A percentile compares a stretch with the other conserved stretches of the same genome.
Evolutionary conservation across 1,140 invertebrate species (phyloP).

Genomic region (Drosophila sulfurigaster): DNA sequence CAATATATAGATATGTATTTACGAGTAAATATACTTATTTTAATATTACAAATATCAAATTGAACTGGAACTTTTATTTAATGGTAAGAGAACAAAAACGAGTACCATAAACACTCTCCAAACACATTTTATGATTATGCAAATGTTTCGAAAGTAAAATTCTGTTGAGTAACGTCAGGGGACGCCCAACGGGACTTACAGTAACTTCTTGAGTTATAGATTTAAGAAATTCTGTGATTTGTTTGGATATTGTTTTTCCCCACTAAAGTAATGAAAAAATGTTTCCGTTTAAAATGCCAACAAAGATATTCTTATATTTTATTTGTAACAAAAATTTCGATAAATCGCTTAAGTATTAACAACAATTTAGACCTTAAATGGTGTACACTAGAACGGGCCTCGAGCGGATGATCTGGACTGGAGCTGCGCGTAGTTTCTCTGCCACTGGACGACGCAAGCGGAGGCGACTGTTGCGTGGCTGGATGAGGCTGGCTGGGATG

Average conservation of each 20-base stretch:
- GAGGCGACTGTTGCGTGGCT: slow-evolving; percentile 66
- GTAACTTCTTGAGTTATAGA: not conserved
- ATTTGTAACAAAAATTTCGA: slow-evolving; percentile 39
- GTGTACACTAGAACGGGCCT: slow-evolving; percentile 70
- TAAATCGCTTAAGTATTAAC: slow-evolving; percentile 23
- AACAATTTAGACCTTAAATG: slow-evolving; percentile 51
- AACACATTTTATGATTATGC: not conserved
- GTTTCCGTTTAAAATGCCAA: not conserved
- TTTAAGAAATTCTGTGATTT: not conserved
- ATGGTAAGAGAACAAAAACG: not conserved
- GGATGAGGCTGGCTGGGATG: slow-evolving; percentile 68
- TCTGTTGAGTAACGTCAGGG: not conserved
- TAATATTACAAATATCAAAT: not conserved
- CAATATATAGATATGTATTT: not conserved
- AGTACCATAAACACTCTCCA: not conserved
- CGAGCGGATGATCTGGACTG: slow-evolving; percentile 69
- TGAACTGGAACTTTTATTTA: not conserved
- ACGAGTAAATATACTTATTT: not conserved
- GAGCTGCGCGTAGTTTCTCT: slow-evolving; percentile 63
- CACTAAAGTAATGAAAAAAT: not conserved
- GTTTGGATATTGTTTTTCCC: too few species aligned
- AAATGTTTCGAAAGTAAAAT: slow-evolving; percentile 1
- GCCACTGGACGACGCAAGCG: slow-evolving; percentile 55
- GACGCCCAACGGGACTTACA: not conserved
- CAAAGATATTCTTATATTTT: slow-evolving; percentile 27